These are phyloP conservation scores for Zonotrichia leucophrys DNA, from an alignment of 2,113 vertebrate genomes.

Conservation along the genomic window DNA sequence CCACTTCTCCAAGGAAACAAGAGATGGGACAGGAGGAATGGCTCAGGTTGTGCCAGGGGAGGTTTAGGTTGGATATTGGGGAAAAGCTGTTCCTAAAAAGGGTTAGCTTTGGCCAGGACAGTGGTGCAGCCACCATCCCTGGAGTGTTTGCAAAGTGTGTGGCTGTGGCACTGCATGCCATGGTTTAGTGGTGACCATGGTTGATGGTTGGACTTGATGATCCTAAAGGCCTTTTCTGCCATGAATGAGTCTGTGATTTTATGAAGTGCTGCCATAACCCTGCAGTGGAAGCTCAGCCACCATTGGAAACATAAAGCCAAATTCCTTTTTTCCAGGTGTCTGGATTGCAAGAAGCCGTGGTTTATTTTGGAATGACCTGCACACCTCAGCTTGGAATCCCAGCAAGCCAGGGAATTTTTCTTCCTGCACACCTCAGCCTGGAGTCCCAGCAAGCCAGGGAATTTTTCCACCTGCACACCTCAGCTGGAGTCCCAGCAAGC, in stretches of 20 bases:
- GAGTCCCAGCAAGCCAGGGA: not conserved
- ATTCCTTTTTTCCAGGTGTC: not conserved
- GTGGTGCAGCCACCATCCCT: not conserved
- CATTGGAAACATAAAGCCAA: not conserved
- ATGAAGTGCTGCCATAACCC: not conserved
- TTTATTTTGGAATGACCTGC: not conserved
- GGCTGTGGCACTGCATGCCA: not conserved
- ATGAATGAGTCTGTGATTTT: not conserved
- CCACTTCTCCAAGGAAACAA: not conserved
- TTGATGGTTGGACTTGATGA: not conserved
- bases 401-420: no score
- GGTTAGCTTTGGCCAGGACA: not conserved
- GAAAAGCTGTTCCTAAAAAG: not conserved
- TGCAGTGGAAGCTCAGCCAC: not conserved
- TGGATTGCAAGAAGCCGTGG: rapidly evolving
- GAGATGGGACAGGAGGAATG: not conserved
- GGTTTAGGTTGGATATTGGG: not conserved
- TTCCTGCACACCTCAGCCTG: no score
- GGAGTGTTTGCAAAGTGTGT: rapidly evolving
- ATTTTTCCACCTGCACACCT: no score
- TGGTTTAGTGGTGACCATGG: not conserved
- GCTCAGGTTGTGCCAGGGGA: not conserved
- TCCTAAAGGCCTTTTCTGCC: not conserved
- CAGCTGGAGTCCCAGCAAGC: not conserved
- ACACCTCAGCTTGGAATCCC: no score